Conservation (phyloP, 2,888 invertebrate genomes). For the Drosophila paramelanica region DNA sequence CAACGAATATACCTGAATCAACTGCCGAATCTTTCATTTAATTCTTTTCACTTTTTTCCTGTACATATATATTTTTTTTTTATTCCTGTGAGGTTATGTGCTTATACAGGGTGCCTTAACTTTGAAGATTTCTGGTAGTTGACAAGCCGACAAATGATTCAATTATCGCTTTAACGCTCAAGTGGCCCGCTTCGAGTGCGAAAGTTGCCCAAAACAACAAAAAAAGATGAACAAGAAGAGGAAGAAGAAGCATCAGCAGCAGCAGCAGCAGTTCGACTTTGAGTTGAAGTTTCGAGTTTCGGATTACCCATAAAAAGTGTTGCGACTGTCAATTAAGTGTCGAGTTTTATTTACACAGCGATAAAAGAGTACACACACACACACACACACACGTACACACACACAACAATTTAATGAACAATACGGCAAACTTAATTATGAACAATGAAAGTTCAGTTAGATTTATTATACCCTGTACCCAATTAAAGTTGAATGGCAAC, state of each 20-base stretch:
- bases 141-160: constrained; percentile 70
- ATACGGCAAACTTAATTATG: constrained; percentile 75
- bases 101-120: constrained; percentile 57
- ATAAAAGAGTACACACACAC: too few species aligned
- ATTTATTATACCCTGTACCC: constrained; percentile 1
- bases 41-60: not conserved
- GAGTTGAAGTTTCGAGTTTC: constrained; percentile 32
- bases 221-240: not conserved
- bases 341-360: constrained; percentile 71
- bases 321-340: constrained; percentile 73
- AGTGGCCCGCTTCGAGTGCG: constrained; percentile 64
- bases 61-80: not conserved
- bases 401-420: too few species aligned
- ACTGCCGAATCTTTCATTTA: not conserved
- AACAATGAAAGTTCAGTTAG: constrained; percentile 77
- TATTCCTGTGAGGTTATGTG: constrained; percentile 1
- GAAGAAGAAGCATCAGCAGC: constrained; percentile 1
- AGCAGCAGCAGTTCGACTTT: constrained; percentile 22
- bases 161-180: constrained; percentile 61
- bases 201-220: constrained; percentile 68
- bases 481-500: too few species aligned
- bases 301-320: constrained; percentile 43
- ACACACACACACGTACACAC: too few species aligned
- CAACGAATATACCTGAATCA: constrained; percentile 12
- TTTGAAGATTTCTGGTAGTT: constrained; percentile 51